A percentile compares a stretch with the other conserved stretches of the same genome.
Conservation (phyloP, 2,797 vertebrate genomes). For the Cuculus canorus region DNA sequence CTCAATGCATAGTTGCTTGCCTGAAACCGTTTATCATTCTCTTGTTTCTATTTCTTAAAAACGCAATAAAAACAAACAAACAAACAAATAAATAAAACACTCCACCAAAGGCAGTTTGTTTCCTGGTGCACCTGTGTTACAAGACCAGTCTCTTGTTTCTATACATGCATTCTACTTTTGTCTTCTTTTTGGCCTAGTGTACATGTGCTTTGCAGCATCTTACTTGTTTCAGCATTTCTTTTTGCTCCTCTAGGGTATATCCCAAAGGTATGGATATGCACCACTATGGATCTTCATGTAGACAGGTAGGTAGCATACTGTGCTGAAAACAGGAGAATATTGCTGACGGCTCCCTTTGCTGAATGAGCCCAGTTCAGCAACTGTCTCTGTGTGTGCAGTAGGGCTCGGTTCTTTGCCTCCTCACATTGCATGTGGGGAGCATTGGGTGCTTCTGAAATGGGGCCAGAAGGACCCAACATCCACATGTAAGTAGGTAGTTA, state of each 20-base stretch:
- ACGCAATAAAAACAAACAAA: too few relatives aligned
- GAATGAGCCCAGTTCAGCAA: neutral
- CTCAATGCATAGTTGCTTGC: neutral
- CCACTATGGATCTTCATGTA: constrained; percentile 83
- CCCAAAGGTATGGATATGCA: constrained; percentile 90
- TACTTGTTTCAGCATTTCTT: neutral
- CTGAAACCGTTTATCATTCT: neutral
- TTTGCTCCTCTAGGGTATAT: constrained; percentile 82
- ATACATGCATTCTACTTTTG: neutral
- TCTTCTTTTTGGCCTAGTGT: neutral
- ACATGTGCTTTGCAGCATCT: neutral
- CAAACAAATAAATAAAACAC: neutral
- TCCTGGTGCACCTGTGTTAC: accelerated
- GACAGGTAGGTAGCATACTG: constrained; percentile 79
- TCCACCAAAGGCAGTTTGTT: neutral
- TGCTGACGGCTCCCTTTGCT: neutral
- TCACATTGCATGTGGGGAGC: accelerated
- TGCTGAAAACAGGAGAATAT: neutral
- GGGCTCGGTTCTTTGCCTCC: neutral
- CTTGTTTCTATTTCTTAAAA: neutral
- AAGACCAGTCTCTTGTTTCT: neutral
- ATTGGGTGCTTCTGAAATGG: neutral
- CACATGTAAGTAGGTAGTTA: neutral
- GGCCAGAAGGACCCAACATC: neutral
- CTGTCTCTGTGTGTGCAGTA: neutral